Evolutionary conservation across 2,797 vertebrate species (phyloP), one percentile per base, ranked within the genome.

Genomic region (Trematocara caparti): DNA sequence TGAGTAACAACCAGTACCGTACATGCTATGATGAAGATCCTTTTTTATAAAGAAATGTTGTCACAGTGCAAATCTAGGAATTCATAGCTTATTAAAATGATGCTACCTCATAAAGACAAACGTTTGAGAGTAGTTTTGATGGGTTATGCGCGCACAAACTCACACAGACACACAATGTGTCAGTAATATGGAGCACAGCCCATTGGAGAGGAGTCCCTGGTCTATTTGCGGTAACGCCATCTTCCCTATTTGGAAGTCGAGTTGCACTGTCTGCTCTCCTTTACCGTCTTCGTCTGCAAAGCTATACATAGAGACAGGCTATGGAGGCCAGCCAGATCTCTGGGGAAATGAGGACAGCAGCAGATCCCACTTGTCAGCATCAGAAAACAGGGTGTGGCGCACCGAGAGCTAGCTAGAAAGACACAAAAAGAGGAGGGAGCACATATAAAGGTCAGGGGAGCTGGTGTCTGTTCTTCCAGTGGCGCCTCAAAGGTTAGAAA

Each of bases 401-500:
- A 77, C 80, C 34, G 55, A 84, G 77, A 57, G 76, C 14, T 79
- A 64, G 77, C 47, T 53, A 12, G 43, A 79, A 62, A 59, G 64
- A 45, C 47, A 47, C 24, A 17, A 11, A 21, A 10, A 11, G 32
- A 53, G 75, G 45, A 13, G 66, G 24, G 24, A 50, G 10, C 81
- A 69, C 84, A 83, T 74, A 27, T 73, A 91, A 94, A 95, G 94
- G 94, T 95, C 91, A 94, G 86, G 57, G 85, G 80, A 90, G 62
- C 81, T 48, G 76, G 79, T 84, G 85, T 81, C 85, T 77, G 73
- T 53, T 80, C 86, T 76, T 90, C 83, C 82, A 73, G 45, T 81
- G 90, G 87, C 69, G 75, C 86, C 92, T 90, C 81, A 93, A 93
- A 95, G 94, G 93, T 95, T 90, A 93, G 81, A 83, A 82, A 43